phyloP scores from a whole-genome alignment of 2,113 vertebrate species.

The Drymodes brunneopygia region DNA sequence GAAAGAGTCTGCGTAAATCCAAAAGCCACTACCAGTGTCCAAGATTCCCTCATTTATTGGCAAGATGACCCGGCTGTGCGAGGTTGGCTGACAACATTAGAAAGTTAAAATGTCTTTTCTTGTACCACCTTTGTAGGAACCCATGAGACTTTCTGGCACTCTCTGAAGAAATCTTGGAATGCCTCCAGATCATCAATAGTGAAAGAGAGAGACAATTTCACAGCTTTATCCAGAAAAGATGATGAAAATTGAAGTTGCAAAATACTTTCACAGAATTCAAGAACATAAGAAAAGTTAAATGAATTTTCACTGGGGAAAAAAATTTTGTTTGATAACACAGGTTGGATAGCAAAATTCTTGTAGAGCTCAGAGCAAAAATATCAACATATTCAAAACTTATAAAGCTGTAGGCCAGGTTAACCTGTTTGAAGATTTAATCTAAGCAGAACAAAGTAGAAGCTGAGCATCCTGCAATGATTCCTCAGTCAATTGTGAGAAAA shows the following conservation, averaged over 20 bases:
- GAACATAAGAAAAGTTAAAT: neutral
- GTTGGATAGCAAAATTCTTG: neutral
- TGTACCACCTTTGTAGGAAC: conserved; percentile 48
- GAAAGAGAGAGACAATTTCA: neutral
- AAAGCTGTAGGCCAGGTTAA: neutral
- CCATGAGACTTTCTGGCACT: neutral
- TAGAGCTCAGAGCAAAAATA: neutral
- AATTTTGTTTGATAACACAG: neutral
- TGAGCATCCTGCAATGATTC: neutral
- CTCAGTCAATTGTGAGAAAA: neutral
- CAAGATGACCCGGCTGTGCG: conserved; percentile 15
- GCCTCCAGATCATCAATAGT: neutral
- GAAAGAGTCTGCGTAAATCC: neutral
- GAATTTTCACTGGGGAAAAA: neutral
- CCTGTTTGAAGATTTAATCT: neutral
- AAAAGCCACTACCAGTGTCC: neutral
- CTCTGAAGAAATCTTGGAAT: neutral
- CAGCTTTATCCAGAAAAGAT: neutral
- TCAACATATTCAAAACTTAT: neutral
- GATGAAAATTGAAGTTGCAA: neutral
- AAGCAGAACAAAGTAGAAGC: neutral
- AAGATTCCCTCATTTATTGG: conserved; percentile 43
- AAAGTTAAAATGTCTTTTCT: conserved; percentile 7
- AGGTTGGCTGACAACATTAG: conserved; percentile 33
- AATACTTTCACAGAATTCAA: neutral